A percentile compares a stretch with the other conserved stretches of the same genome.
Conservation (phyloP, 2,888 invertebrate species). For the Pollenia angustigena region DNA sequence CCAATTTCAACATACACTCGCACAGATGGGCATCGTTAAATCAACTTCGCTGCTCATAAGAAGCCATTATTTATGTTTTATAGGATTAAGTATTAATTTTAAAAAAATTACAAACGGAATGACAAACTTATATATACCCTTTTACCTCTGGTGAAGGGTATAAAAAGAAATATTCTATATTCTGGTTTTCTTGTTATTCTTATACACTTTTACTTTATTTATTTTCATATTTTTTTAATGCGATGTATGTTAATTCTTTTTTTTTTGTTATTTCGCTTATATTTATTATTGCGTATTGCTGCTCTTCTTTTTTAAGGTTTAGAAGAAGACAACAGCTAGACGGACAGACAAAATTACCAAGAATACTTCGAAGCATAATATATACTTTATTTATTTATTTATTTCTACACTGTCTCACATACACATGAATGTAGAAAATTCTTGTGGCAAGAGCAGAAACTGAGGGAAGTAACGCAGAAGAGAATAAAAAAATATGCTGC, state of each 20-base stretch:
- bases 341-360: constrained; percentile 45
- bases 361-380: constrained; percentile 31
- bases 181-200: constrained; percentile 59
- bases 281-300: background rate
- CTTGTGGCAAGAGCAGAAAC: background rate
- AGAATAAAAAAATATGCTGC: constrained; percentile 19
- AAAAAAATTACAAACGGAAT: too few relatives aligned
- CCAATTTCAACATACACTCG: too few relatives aligned
- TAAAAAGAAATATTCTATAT: constrained; percentile 9
- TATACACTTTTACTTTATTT: constrained; percentile 63
- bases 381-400: background rate
- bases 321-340: constrained; percentile 5
- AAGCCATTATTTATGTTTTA: too few relatives aligned
- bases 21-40: too few relatives aligned
- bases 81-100: too few relatives aligned
- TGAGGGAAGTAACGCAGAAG: background rate
- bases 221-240: constrained; percentile 39
- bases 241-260: constrained; percentile 34
- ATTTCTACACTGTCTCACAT: constrained; percentile 22
- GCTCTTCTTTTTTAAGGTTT: constrained; percentile 36
- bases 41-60: too few relatives aligned
- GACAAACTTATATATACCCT: too few relatives aligned
- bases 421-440: constrained; percentile 18
- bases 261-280: constrained; percentile 1
- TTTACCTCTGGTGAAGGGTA: too few relatives aligned